Evolutionary conservation across 2,888 invertebrate species (phyloP).

Genomic region (Folsomia candida): DNA sequence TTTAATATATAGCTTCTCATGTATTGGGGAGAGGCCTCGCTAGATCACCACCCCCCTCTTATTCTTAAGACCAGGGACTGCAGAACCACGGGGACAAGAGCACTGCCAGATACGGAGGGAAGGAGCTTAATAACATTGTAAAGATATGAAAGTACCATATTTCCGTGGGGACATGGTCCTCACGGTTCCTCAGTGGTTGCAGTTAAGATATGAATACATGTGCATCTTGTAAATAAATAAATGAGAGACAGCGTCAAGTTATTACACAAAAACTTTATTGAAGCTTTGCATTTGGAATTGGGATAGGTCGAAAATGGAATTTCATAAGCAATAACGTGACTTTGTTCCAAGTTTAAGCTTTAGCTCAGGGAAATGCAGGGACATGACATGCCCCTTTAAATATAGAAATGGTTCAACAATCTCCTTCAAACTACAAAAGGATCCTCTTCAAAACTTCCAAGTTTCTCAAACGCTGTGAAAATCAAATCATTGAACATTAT

Average conservation of each 20-base stretch:
- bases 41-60: too few relatives aligned
- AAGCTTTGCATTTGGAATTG: neutral
- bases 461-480: conserved; percentile 4
- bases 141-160: too few relatives aligned
- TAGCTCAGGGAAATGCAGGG: neutral
- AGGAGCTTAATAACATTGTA: too few relatives aligned
- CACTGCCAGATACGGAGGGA: too few relatives aligned
- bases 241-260: neutral
- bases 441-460: conserved; percentile 11
- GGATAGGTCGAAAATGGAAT: neutral
- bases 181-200: too few relatives aligned
- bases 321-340: too few relatives aligned
- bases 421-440: neutral
- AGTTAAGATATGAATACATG: too few relatives aligned
- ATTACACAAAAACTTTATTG: neutral
- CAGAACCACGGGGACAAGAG: too few relatives aligned
- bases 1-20: neutral
- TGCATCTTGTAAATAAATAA: neutral
- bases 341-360: neutral
- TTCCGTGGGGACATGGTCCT: too few relatives aligned
- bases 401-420: conserved; percentile 4
- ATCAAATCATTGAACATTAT: conserved; percentile 20
- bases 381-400: neutral
- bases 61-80: too few relatives aligned
- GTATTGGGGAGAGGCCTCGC: too few relatives aligned